phyloP scores from a whole-genome alignment of 2,113 vertebrate genomes.

The Puffinus mauretanicus region DNA sequence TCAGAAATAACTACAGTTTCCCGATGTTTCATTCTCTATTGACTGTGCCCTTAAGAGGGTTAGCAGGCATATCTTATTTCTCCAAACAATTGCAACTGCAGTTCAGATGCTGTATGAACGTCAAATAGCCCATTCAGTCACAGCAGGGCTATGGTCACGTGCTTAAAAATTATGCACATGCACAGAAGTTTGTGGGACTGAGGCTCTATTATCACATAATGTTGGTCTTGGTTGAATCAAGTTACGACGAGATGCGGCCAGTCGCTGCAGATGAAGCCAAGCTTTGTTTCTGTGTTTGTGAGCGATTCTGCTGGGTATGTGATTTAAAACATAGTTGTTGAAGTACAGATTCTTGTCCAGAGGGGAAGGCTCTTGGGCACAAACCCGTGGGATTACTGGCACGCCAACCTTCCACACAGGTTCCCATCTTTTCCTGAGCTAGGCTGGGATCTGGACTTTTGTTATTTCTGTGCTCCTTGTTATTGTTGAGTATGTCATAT shows the following conservation, averaged over 20 bases:
- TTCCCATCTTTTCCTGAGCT: background rate
- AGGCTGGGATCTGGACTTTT: background rate
- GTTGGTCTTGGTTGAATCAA: conserved; percentile 39
- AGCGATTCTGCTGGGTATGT: background rate
- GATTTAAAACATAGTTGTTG: background rate
- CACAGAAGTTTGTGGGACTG: conserved; percentile 24
- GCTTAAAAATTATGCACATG: conserved; percentile 1
- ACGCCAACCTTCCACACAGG: background rate
- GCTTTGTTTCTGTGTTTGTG: conserved; percentile 11
- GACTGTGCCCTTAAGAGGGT: background rate
- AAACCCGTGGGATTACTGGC: background rate
- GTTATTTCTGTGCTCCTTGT: background rate
- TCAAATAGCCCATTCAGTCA: background rate
- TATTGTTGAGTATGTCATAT: background rate
- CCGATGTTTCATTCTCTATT: background rate
- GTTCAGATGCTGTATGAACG: background rate
- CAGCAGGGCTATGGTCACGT: background rate
- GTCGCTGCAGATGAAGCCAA: background rate
- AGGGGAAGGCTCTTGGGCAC: background rate
- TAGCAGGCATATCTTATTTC: background rate
- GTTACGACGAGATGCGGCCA: background rate
- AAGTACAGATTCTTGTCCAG: background rate
- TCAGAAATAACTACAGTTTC: conserved; percentile 5
- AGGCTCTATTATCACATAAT: conserved; percentile 16
- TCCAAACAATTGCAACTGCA: background rate